Evolutionary conservation across 2,797 vertebrate genomes (phyloP).

Genomic region (Chlorospingus flavigularis): DNA sequence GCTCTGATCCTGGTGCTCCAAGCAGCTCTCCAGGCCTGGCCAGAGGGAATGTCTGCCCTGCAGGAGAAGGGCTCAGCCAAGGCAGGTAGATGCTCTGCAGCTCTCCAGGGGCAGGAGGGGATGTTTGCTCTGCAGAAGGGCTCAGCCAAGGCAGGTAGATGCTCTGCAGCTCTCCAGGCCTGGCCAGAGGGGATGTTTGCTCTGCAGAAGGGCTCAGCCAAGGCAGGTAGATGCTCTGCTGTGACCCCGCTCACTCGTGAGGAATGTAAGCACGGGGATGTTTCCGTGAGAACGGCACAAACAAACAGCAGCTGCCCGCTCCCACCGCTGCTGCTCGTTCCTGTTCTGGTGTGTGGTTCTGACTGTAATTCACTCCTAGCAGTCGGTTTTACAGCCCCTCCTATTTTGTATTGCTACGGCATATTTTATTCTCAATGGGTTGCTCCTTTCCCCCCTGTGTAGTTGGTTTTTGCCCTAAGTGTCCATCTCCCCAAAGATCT

Average conservation of each 20-base stretch:
- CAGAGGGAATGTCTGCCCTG: neutral
- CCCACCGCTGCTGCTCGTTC: accelerated
- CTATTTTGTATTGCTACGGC: neutral
- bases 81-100: neutral
- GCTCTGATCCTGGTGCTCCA: neutral
- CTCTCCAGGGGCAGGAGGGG: neutral
- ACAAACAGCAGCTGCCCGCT: accelerated
- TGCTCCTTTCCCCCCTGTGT: neutral
- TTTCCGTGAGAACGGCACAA: neutral
- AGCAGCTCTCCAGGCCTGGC: neutral
- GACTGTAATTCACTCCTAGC: neutral
- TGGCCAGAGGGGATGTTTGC: neutral
- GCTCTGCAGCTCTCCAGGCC: neutral
- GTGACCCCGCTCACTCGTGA: neutral
- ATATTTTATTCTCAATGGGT: neutral
- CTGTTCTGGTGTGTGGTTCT: accelerated
- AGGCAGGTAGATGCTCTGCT: neutral
- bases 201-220: neutral
- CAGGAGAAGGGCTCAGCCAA: neutral
- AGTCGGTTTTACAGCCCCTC: neutral
- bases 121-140: neutral
- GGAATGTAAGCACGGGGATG: slow-evolving; percentile 19
- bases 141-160: neutral
- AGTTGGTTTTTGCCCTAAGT: neutral
- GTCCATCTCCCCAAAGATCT: neutral